phyloP scores from a whole-genome alignment of 2,888 invertebrate genomes.

The Prosapia bicincta region DNA sequence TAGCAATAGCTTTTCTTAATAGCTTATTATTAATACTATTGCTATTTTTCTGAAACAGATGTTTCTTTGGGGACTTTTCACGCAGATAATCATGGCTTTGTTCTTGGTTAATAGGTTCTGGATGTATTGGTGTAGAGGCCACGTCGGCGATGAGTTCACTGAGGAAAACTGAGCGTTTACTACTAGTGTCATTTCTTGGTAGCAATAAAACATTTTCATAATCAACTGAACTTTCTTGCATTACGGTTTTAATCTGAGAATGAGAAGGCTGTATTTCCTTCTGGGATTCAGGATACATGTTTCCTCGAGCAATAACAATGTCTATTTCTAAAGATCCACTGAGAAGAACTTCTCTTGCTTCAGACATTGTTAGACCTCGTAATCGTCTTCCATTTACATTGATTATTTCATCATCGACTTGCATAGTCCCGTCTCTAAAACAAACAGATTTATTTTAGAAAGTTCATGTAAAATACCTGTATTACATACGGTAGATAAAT shows the following conservation, averaged over 20 bases:
- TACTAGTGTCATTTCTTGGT: constrained; percentile 44
- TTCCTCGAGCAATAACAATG: constrained; percentile 57
- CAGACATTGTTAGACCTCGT: constrained; percentile 61
- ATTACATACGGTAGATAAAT: no score
- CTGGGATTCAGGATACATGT: constrained; percentile 23
- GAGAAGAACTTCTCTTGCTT: constrained; percentile 62
- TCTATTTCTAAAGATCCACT: constrained; percentile 61
- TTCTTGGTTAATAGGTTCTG: neutral
- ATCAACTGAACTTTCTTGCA: constrained; percentile 68
- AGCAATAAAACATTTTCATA: constrained; percentile 56
- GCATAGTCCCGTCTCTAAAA: constrained; percentile 61
- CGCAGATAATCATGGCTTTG: neutral
- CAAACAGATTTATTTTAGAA: no score
- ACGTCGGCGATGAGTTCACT: constrained; percentile 23
- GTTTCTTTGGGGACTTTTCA: constrained; percentile 22
- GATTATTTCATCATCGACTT: constrained; percentile 67
- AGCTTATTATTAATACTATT: constrained; percentile 60
- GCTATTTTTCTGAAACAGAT: constrained; percentile 61
- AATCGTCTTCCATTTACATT: constrained; percentile 68
- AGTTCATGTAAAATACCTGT: no score
- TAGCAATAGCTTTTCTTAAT: constrained; percentile 55
- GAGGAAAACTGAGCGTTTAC: constrained; percentile 24
- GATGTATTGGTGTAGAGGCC: neutral
- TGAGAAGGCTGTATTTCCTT: constrained; percentile 4
- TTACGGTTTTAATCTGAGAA: constrained; percentile 37